Conservation (phyloP, 1,140 invertebrate species). For the Fopius arisanus region DNA sequence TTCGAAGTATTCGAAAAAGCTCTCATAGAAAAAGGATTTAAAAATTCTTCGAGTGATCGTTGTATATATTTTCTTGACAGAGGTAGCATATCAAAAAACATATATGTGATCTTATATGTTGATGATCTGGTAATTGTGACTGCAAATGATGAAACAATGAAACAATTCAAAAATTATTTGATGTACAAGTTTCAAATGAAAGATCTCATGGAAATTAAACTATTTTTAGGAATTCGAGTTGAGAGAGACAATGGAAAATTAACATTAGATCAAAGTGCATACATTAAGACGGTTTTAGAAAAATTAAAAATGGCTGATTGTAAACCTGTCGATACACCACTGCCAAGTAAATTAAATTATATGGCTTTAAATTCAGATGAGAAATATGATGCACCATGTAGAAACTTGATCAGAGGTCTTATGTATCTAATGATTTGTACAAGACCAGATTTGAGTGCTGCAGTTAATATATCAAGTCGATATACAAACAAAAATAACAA, state of each 20-base stretch:
- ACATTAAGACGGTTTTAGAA: slow-evolving; percentile 19
- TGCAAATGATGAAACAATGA: background rate
- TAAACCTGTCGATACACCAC: slow-evolving; percentile 23
- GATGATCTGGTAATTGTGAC: slow-evolving; percentile 29
- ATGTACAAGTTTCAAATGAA: slow-evolving; percentile 22
- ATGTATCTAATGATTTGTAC: slow-evolving; percentile 32
- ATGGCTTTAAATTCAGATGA: slow-evolving; percentile 20
- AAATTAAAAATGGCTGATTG: slow-evolving; percentile 32
- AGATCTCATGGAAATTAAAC: slow-evolving; percentile 31
- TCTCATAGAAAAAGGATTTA: slow-evolving; percentile 4
- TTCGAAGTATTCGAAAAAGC: too few relatives aligned
- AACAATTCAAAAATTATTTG: slow-evolving; percentile 22
- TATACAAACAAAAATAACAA: slow-evolving; percentile 27
- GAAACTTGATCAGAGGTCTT: background rate
- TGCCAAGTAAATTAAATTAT: slow-evolving; percentile 25
- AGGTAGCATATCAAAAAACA: background rate
- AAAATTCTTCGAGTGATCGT: slow-evolving; percentile 21
- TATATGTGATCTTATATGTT: slow-evolving; percentile 39
- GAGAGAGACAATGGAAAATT: slow-evolving; percentile 1
- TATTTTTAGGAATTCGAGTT: slow-evolving; percentile 37
- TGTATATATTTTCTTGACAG: slow-evolving; percentile 25
- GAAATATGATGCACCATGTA: slow-evolving; percentile 18
- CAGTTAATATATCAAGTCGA: slow-evolving; percentile 22
- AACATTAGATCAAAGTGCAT: slow-evolving; percentile 22
- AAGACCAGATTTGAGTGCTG: slow-evolving; percentile 22